Percentiles rank a stretch among this genome's conserved stretches.
Evolutionary conservation across 1,140 invertebrate genomes (phyloP).

Genomic region (Drosophila nannoptera): DNA sequence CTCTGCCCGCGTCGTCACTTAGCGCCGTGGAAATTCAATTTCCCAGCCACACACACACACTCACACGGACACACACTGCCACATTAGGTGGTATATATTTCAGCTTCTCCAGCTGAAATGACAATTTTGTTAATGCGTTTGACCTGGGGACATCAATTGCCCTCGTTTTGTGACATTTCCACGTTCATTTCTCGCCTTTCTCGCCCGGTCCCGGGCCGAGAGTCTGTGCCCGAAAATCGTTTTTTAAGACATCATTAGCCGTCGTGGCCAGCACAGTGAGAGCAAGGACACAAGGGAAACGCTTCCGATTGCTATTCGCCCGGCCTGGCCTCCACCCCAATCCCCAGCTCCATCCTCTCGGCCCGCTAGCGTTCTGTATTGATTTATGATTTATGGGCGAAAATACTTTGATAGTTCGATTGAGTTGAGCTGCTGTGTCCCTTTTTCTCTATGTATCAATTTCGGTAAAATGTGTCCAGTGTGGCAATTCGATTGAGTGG

Average conservation of each 20-base stretch:
- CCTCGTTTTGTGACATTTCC: slow-evolving; percentile 70
- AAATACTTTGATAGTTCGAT: slow-evolving; percentile 51
- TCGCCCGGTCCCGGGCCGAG: background rate
- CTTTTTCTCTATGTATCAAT: slow-evolving; percentile 56
- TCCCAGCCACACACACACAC: slow-evolving; percentile 46
- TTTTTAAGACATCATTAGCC: slow-evolving; percentile 77
- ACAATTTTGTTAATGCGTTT: slow-evolving; percentile 76
- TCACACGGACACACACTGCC: slow-evolving; percentile 13
- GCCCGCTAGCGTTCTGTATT: slow-evolving; percentile 50
- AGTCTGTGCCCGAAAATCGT: slow-evolving; percentile 47
- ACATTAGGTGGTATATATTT: background rate
- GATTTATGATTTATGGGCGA: slow-evolving; percentile 72
- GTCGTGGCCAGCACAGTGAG: slow-evolving; percentile 26
- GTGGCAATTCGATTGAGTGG: slow-evolving; percentile 65
- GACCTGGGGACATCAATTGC: slow-evolving; percentile 75
- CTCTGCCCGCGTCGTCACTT: slow-evolving; percentile 45
- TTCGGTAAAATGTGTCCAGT: slow-evolving; percentile 61
- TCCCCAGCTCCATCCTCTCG: background rate
- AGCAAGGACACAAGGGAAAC: slow-evolving; percentile 25
- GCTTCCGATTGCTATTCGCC: slow-evolving; percentile 5
- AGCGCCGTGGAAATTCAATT: slow-evolving; percentile 70
- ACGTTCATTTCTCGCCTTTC: slow-evolving; percentile 20
- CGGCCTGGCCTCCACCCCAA: no score
- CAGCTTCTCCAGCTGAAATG: slow-evolving; percentile 61
- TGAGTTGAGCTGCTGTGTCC: slow-evolving; percentile 15